Evolutionary conservation across 2,113 vertebrate genomes (phyloP).

Genomic region (Ophthalmolycus amberensis): DNA sequence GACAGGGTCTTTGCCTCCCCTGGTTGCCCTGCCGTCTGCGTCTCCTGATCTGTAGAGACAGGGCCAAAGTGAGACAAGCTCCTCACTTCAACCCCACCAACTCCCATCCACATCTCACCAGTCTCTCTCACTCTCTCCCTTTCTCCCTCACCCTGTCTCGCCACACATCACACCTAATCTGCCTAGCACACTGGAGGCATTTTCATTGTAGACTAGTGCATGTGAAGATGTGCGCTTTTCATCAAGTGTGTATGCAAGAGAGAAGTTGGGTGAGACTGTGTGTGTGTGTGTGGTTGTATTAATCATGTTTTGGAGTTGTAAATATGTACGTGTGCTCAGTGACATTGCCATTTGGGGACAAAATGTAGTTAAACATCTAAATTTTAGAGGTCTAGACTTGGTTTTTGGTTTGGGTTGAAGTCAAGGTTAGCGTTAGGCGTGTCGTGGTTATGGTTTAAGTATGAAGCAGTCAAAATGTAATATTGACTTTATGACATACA

Average conservation of each 20-base stretch:
- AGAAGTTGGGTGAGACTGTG: not conserved
- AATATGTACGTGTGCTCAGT: not conserved
- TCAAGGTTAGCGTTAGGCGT: not conserved
- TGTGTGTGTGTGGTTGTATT: not conserved
- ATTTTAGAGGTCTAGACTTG: not conserved
- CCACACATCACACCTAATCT: conserved; percentile 24
- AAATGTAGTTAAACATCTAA: not conserved
- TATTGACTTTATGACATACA: too few species aligned
- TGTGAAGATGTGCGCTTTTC: not conserved
- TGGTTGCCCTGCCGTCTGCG: conserved; percentile 26
- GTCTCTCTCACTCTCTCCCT: not conserved
- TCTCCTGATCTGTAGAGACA: conserved; percentile 51
- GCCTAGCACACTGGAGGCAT: not conserved
- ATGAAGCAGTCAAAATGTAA: not conserved
- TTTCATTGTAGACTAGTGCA: not conserved
- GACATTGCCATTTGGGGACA: not conserved
- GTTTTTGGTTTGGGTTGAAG: not conserved
- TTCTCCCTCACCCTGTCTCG: not conserved
- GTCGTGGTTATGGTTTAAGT: not conserved
- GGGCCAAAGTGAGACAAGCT: conserved; percentile 58
- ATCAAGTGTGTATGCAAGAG: not conserved
- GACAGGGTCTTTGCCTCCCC: conserved; percentile 64
- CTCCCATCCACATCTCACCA: not conserved
- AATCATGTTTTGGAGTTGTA: not conserved
- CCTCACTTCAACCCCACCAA: not conserved